These are phyloP conservation scores for Anolis apletophallus DNA, from an alignment of 2,797 vertebrate species.

Conservation along the genomic window DNA sequence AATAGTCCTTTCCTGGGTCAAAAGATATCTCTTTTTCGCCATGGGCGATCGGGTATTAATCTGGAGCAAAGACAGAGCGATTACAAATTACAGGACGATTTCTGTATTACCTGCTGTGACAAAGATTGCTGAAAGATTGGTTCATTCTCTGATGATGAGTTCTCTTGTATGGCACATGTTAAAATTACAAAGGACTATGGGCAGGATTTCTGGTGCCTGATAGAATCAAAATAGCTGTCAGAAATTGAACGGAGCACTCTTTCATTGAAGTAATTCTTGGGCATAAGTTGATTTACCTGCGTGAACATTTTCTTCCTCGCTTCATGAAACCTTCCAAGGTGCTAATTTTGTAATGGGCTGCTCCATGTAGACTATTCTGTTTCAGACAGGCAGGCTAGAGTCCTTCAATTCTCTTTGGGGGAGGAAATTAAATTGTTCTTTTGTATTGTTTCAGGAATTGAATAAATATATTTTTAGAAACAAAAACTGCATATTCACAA, in stretches of 20 bases:
- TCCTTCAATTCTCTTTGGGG: accelerated
- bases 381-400: not conserved
- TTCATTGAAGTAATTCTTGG: slow-evolving; percentile 41
- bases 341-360: slow-evolving; percentile 9
- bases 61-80: slow-evolving; percentile 69
- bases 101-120: slow-evolving; percentile 69
- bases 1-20: slow-evolving; percentile 53
- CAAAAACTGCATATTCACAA: not conserved
- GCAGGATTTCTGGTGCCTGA: slow-evolving; percentile 61
- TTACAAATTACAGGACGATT: slow-evolving; percentile 75
- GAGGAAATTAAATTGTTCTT: not conserved
- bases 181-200: slow-evolving; percentile 64
- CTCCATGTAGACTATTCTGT: not conserved
- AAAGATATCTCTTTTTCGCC: slow-evolving; percentile 64
- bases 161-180: slow-evolving; percentile 56
- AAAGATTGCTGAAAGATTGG: slow-evolving; percentile 74
- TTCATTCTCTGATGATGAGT: slow-evolving; percentile 63
- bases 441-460: not conserved
- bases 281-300: slow-evolving; percentile 34
- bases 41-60: slow-evolving; percentile 70
- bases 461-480: not conserved
- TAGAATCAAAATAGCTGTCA: slow-evolving; percentile 64
- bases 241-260: slow-evolving; percentile 44
- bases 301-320: slow-evolving; percentile 18
- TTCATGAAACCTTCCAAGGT: not conserved